phyloP scores from a whole-genome alignment of 1,140 invertebrate species.

The Steinernema feltiae region DNA sequence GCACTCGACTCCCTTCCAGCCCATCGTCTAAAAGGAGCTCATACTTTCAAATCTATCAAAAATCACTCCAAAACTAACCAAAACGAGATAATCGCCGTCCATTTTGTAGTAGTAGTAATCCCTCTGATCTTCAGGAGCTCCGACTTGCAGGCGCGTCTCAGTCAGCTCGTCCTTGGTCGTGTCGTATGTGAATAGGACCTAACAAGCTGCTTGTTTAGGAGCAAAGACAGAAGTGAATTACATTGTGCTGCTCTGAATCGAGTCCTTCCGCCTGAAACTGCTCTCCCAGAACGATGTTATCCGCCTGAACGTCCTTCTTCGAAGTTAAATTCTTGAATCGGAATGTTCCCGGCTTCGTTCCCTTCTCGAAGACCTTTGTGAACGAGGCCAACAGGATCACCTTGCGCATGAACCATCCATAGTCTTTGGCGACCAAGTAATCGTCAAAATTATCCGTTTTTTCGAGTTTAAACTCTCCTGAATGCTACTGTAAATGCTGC shows the following conservation, averaged over 20 bases:
- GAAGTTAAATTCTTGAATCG: constrained; percentile 43
- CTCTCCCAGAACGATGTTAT: constrained; percentile 34
- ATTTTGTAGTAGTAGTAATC: background rate
- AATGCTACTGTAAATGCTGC: too few species aligned
- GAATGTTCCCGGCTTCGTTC: constrained; percentile 24
- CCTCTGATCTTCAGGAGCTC: background rate
- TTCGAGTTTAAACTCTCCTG: constrained; percentile 48
- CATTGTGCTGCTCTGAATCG: constrained; percentile 43
- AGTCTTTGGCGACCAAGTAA: constrained; percentile 47
- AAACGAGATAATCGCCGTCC: background rate
- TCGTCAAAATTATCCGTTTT: constrained; percentile 55
- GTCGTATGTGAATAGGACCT: constrained; percentile 2
- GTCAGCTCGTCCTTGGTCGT: background rate
- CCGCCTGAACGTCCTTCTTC: constrained; percentile 47
- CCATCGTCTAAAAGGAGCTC: too few species aligned
- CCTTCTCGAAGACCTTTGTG: constrained; percentile 47
- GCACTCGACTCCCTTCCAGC: background rate
- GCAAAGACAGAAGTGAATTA: too few species aligned
- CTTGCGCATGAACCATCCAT: constrained; percentile 55
- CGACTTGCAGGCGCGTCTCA: background rate
- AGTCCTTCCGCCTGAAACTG: constrained; percentile 49
- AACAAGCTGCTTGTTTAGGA: background rate
- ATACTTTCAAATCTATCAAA: too few species aligned
- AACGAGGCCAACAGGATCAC: constrained; percentile 49
- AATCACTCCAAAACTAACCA: too few species aligned